phyloP scores from a whole-genome alignment of 2,797 vertebrate genomes.

The Steatocranus sp. region DNA sequence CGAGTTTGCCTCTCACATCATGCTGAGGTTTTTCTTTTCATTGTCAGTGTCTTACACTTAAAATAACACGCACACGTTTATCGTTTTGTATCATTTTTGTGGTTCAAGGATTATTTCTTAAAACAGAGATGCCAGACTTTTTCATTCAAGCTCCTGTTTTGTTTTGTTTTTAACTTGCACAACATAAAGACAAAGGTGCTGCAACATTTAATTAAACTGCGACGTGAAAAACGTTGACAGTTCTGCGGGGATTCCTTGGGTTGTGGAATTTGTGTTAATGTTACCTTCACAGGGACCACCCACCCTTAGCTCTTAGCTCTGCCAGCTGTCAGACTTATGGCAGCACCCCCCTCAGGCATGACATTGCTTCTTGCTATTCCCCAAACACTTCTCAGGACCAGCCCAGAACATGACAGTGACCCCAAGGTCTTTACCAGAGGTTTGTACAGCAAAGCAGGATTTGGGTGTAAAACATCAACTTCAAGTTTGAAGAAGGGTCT shows the following conservation, averaged over 20 bases:
- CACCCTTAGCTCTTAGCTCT: neutral
- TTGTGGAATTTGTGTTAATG: neutral
- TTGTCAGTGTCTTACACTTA: neutral
- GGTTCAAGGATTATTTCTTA: neutral
- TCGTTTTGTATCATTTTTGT: neutral
- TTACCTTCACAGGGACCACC: neutral
- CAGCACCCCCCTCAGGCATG: neutral
- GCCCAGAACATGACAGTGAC: neutral
- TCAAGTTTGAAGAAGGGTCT: neutral
- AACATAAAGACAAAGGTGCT: neutral
- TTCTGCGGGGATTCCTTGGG: neutral
- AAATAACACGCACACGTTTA: neutral
- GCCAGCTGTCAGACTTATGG: neutral
- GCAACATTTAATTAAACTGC: too few relatives aligned
- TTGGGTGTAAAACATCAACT: neutral
- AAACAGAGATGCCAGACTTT: neutral
- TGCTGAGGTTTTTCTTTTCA: neutral
- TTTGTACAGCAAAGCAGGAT: neutral
- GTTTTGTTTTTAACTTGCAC: neutral
- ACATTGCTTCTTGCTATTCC: neutral
- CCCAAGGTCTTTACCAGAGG: neutral
- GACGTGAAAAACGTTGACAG: neutral
- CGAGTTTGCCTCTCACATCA: neutral
- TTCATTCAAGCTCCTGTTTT: neutral
- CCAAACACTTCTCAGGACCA: neutral